phyloP scores from a whole-genome alignment of 2,113 vertebrate genomes.

The Gobiocypris rarus region DNA sequence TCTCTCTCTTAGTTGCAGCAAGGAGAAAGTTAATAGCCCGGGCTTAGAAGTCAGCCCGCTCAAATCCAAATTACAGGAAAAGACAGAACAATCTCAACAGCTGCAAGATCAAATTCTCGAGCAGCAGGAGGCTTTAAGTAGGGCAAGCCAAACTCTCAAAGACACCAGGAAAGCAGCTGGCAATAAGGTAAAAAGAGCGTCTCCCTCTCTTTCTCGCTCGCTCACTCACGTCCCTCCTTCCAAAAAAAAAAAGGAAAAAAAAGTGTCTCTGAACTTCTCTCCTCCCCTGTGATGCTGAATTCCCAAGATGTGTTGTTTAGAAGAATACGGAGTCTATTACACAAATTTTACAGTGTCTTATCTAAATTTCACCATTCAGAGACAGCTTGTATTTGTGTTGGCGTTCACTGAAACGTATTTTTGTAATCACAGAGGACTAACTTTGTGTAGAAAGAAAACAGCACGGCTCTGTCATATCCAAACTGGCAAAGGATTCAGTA shows the following conservation, averaged over 20 bases:
- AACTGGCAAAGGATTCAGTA: constrained; percentile 44
- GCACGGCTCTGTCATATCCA: constrained; percentile 52
- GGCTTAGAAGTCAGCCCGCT: constrained; percentile 64
- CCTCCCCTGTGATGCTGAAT: constrained; percentile 51
- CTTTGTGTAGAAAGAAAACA: constrained; percentile 57
- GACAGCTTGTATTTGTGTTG: constrained; percentile 54
- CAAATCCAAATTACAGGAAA: constrained; percentile 61
- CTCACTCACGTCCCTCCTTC: constrained; percentile 1
- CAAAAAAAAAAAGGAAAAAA: neutral
- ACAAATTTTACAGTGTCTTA: constrained; percentile 55
- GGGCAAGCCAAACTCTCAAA: constrained; percentile 63
- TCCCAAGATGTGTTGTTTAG: constrained; percentile 54
- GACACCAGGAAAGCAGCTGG: constrained; percentile 56
- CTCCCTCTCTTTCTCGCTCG: neutral
- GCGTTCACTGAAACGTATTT: constrained; percentile 45
- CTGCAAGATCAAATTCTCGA: constrained; percentile 69
- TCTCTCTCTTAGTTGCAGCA: constrained; percentile 63
- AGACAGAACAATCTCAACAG: constrained; percentile 66
- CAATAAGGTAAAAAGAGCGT: constrained; percentile 69
- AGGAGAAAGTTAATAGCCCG: constrained; percentile 60
- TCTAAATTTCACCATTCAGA: constrained; percentile 54
- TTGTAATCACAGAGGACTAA: constrained; percentile 51
- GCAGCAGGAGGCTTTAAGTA: constrained; percentile 62
- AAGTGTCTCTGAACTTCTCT: constrained; percentile 47
- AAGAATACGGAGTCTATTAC: constrained; percentile 51